phyloP scores from a whole-genome alignment of 2,888 invertebrate genomes.

The Sarcophaga rosellei region DNA sequence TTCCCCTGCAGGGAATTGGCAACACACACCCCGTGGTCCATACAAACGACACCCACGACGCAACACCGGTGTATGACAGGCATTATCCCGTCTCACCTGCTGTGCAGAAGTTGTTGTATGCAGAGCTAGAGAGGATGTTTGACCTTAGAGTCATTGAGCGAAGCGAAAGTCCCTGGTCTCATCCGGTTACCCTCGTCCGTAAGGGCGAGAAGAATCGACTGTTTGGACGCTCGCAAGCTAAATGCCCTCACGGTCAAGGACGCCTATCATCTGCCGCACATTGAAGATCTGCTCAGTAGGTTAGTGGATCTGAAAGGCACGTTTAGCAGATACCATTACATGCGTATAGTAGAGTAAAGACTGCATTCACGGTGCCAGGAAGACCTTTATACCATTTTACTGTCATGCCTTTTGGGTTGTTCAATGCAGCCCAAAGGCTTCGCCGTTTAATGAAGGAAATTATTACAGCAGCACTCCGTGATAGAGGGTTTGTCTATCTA shows the following conservation, averaged over 20 bases:
- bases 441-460: slow-evolving; percentile 19
- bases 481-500: no score
- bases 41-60: no score
- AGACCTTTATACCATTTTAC: no score
- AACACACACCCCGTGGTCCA: no score
- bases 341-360: slow-evolving; percentile 21
- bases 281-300: slow-evolving; percentile 34
- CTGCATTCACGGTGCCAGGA: slow-evolving; percentile 35
- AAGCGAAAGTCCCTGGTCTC: slow-evolving; percentile 31
- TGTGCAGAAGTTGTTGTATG: neutral
- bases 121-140: slow-evolving; percentile 42
- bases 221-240: slow-evolving; percentile 45
- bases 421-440: neutral
- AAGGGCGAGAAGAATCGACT: slow-evolving; percentile 45
- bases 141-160: slow-evolving; percentile 35
- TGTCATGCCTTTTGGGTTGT: no score
- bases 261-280: slow-evolving; percentile 40
- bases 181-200: slow-evolving; percentile 42
- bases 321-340: slow-evolving; percentile 3
- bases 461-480: no score
- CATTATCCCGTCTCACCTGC: no score
- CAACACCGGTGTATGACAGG: no score
- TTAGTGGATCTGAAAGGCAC: slow-evolving; percentile 31
- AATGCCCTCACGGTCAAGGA: slow-evolving; percentile 44
- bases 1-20: no score